Conservation (phyloP, 1,140 invertebrate genomes). For the Caenorhabditis inopinata region DNA sequence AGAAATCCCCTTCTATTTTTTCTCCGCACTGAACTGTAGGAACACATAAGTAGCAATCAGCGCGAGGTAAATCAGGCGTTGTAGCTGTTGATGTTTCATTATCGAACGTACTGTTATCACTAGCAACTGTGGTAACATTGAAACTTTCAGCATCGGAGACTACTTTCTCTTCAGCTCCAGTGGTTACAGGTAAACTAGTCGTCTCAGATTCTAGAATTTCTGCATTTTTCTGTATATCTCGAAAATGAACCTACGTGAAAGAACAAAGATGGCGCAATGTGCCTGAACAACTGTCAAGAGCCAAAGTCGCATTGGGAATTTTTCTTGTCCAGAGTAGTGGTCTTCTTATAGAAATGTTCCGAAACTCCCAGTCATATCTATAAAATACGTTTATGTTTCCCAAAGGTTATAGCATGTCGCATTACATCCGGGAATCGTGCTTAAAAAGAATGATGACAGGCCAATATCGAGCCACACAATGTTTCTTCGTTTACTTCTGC, state of each 20-base stretch:
- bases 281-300: background rate
- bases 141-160: no score
- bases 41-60: background rate
- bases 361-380: background rate
- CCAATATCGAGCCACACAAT: background rate
- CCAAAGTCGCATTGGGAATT: background rate
- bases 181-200: no score
- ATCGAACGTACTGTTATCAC: no score
- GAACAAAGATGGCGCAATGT: background rate
- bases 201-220: no score
- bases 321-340: background rate
- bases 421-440: constrained; percentile 5
- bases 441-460: background rate
- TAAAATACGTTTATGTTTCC: background rate
- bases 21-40: constrained; percentile 13
- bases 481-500: background rate
- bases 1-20: background rate
- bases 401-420: background rate
- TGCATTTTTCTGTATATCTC: no score
- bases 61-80: background rate
- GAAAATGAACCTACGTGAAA: background rate
- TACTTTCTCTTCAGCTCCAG: no score
- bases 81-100: background rate
- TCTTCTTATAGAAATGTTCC: background rate
- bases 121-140: no score